Evolutionary conservation across 2,888 invertebrate genomes (phyloP), one percentile per base, ranked within the genome.

Genomic region (Tridacna gigas): DNA sequence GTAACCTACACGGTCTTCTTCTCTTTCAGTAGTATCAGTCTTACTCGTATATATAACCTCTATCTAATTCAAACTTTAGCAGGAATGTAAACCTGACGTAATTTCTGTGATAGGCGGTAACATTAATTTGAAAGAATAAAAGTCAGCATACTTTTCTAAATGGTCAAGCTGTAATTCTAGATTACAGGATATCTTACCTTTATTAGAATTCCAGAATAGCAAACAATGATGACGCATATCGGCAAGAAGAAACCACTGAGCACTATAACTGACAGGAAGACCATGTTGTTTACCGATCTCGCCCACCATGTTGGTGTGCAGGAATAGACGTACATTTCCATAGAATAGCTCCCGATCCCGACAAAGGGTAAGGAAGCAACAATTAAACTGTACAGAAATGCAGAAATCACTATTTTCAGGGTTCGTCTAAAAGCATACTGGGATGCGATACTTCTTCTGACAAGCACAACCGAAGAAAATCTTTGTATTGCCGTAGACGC

Each of bases 291-390:
- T 12, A 28, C 22, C 7, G 47, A 22, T 22, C 48, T 22, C 0
- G 48, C 61, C 79, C 79, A 79, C 79, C 79, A 79, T 0, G 66
- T 66, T 9, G 79, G 79, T 25, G 74, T 26, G 66, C 79, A 79
- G n/a, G 79, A 79, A 9, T 47, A 65, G 26, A 74, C 74, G 11
- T 37, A 74, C 18, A 74, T 65, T 37, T 79, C 79, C n/a, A 74
- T 63, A 0, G 47, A 74, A 28, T 79, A 79, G 11, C 28, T 37
- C 20, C 79, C 79, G 22, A 74, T 51, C 25, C 79, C 79, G 45
- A 79, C n/a, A 28, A 79, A 65, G 0, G 79, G 79, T 25, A 74
- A 63, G 11, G 61, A 20, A 9, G 65, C 73, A 0, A 79, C 20
- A 5, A 65, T 26, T 9, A 66, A 12, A 47, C 79, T 74, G 65